Conservation (phyloP, 2,113 vertebrate species). For the Neodontobutis hainanensis region DNA sequence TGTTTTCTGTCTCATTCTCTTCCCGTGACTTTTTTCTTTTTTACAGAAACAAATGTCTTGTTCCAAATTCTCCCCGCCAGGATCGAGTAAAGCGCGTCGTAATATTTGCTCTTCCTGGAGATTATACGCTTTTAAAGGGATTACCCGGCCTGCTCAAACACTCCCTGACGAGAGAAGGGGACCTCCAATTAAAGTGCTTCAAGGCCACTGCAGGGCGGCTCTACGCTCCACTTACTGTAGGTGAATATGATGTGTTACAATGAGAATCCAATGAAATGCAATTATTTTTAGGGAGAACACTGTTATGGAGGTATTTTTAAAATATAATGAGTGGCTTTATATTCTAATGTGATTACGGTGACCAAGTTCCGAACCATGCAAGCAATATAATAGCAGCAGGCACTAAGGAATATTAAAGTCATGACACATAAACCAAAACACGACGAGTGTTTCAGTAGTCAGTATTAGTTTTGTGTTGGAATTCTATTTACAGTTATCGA, state of each 20-base stretch:
- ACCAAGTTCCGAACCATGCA: background rate
- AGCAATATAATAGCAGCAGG: no score
- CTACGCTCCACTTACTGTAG: background rate
- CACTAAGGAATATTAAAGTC: background rate
- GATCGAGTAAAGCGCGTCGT: conserved; percentile 56
- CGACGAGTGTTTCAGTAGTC: background rate
- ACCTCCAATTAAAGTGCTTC: conserved; percentile 25
- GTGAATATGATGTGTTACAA: conserved; percentile 4
- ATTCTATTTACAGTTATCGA: background rate
- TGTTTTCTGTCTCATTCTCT: conserved; percentile 10
- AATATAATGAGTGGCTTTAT: no score
- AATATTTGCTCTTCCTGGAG: conserved; percentile 76
- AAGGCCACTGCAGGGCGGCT: conserved; percentile 17
- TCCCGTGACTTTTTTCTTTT: background rate
- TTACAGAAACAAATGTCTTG: conserved; percentile 26
- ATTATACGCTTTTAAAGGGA: conserved; percentile 78
- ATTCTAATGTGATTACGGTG: no score
- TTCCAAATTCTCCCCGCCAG: conserved; percentile 29
- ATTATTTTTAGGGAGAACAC: background rate
- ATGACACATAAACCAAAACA: background rate
- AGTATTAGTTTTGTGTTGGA: background rate
- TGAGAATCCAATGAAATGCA: background rate
- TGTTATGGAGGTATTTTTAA: no score
- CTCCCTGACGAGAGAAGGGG: conserved; percentile 40
- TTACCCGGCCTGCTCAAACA: conserved; percentile 73